Percentiles rank a stretch among this genome's conserved stretches.
Evolutionary conservation across 2,888 invertebrate species (phyloP).

Genomic region (Cremastinae sp.): DNA sequence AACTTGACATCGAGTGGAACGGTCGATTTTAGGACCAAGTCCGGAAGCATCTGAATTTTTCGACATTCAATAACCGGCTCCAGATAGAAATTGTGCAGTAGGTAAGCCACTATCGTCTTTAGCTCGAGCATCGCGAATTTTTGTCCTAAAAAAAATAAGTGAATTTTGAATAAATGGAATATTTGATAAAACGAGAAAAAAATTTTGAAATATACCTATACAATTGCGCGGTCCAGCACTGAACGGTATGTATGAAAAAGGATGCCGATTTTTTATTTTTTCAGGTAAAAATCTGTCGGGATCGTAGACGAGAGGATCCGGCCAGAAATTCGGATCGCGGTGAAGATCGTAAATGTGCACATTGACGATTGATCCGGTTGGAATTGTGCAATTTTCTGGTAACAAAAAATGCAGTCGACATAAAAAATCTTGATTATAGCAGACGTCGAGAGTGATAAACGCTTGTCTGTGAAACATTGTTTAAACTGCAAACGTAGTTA

Average conservation of each 20-base stretch:
- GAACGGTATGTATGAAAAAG: constrained; percentile 85
- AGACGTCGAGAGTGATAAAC: neutral
- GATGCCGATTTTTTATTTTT: constrained; percentile 80
- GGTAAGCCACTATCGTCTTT: constrained; percentile 57
- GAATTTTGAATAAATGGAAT: too few relatives aligned
- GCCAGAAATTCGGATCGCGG: constrained; percentile 83
- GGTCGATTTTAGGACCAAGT: constrained; percentile 60
- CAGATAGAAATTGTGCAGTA: constrained; percentile 64
- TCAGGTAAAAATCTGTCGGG: constrained; percentile 87
- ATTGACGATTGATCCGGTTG: constrained; percentile 79
- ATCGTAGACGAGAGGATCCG: constrained; percentile 84
- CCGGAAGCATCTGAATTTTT: constrained; percentile 53
- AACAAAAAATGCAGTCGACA: neutral
- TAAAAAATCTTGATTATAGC: neutral
- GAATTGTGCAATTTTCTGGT: constrained; percentile 81
- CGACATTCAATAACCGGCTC: constrained; percentile 58
- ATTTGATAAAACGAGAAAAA: too few relatives aligned
- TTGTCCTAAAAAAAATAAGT: constrained; percentile 54
- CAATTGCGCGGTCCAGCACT: constrained; percentile 87
- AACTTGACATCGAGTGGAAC: constrained; percentile 61
- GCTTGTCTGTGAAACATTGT: too few relatives aligned
- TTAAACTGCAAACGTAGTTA: too few relatives aligned
- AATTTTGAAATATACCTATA: constrained; percentile 81
- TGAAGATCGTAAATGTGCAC: constrained; percentile 85
- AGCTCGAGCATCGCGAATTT: constrained; percentile 65